Evolutionary conservation across 2,113 vertebrate species (phyloP), one percentile per base, ranked within the genome.

Genomic region (Zapornia atra): DNA sequence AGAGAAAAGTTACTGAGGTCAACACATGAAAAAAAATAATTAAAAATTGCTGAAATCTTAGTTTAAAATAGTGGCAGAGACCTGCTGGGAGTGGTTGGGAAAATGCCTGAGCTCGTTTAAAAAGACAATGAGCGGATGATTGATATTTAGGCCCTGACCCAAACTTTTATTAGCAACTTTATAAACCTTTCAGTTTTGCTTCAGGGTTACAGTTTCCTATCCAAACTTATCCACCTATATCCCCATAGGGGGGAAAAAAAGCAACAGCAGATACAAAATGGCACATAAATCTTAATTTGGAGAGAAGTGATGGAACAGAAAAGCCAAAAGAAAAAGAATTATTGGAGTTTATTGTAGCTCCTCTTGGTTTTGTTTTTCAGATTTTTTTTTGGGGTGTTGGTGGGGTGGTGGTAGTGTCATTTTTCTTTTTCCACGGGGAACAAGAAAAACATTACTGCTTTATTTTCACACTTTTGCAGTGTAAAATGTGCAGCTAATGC

Each of bases 131-230:
- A 94, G 53, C 0, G 2, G 40, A 92, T 95, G 96, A 97, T 93
- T 96, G 94, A 97, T 96, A 92, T 64, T 71, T 75, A 92, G 82
- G 82, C 65, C 59, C 72, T 87, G 86, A 95, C 86, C 80, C 95
- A 95, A 91, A 95, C 56, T 96, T 95, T 96, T 96, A 96, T 96
- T 96, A 94, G 82, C 56, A 93, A 61, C 83, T 96, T 96, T 82
- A 94, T 93, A 92, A 93, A 95, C 65, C 88, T 95, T 94, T 94
- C 88, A 61, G 34, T 95, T 87, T 92, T 92, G 83, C 88, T 88
- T 57, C 31, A 91, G 69, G 57, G 86, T 51, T 92, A 36, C 3
- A 3, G 11, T 93, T 95, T 96, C 90, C 86, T 96, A 89, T 88
- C 90, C 83, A 92, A 94, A 91, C 61, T 33, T 90, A 84, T 53